Conservation (phyloP, 2,888 invertebrate genomes). For the Masnerella sp. region DNA sequence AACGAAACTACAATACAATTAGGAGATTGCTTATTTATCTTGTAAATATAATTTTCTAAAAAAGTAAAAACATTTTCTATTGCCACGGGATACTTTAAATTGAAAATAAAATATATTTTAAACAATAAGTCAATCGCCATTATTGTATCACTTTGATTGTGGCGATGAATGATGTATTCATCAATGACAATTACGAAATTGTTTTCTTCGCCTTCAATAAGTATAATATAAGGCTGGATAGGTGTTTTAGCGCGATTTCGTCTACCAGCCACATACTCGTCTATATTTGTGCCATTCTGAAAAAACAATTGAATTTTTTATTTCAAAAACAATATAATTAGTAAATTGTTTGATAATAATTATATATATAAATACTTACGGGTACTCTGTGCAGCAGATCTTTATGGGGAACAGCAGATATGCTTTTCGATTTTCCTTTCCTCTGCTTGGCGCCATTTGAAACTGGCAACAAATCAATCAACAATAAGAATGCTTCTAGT, state of each 20-base stretch:
- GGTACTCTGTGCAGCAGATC: neutral
- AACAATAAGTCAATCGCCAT: slow-evolving; percentile 32
- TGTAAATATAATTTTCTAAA: slow-evolving; percentile 11
- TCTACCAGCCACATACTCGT: neutral
- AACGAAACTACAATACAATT: neutral
- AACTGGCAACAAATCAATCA: slow-evolving; percentile 3
- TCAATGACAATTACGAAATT: slow-evolving; percentile 10
- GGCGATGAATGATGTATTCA: slow-evolving; percentile 4
- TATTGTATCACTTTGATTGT: slow-evolving; percentile 4
- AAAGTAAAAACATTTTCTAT: slow-evolving; percentile 14
- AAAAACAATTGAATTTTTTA: neutral
- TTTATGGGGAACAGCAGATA: neutral
- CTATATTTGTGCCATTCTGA: slow-evolving; percentile 10
- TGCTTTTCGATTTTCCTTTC: neutral
- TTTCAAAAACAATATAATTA: neutral
- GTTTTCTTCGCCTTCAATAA: slow-evolving; percentile 3
- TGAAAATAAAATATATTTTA: slow-evolving; percentile 17
- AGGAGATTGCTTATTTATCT: neutral
- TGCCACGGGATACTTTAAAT: slow-evolving; percentile 1
- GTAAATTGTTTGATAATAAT: neutral
- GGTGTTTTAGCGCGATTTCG: neutral
- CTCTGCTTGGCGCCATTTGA: neutral
- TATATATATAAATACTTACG: neutral
- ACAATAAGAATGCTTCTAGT: neutral
- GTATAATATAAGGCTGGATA: slow-evolving; percentile 26